These are phyloP conservation scores for Ennomos fuscantarius DNA, from an alignment of 2,888 invertebrate genomes.

Conservation along the genomic window DNA sequence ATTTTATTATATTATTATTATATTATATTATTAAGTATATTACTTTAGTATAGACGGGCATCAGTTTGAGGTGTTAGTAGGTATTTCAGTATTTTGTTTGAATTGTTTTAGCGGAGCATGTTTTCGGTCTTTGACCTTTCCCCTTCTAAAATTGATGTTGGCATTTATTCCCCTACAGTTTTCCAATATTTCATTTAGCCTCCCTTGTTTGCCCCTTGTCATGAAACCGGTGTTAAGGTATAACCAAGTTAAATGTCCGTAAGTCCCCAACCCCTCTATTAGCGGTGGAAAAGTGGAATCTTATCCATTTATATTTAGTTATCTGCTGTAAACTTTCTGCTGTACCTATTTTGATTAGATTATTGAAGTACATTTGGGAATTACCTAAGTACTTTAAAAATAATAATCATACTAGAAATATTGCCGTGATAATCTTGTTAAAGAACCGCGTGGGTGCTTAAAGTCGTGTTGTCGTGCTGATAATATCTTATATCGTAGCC, in stretches of 20 bases:
- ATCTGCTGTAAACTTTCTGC: no score
- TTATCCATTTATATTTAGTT: conserved; percentile 17
- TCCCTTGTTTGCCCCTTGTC: conserved; percentile 38
- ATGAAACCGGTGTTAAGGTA: conserved; percentile 31
- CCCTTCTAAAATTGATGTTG: conserved; percentile 47
- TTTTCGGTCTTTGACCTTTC: conserved; percentile 44
- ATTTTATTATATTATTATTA: no score
- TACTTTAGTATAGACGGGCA: no score
- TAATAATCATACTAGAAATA: no score
- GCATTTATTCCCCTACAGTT: conserved; percentile 48
- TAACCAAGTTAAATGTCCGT: conserved; percentile 29
- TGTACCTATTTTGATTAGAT: no score
- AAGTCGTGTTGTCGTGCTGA: no score
- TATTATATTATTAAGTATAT: no score
- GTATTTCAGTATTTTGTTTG: conserved; percentile 28
- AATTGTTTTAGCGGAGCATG: conserved; percentile 41
- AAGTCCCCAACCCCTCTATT: not conserved
- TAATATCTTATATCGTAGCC: no score
- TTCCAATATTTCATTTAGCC: conserved; percentile 42
- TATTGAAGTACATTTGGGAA: no score
- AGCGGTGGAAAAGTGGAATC: conserved; percentile 8
- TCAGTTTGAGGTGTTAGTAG: not conserved
- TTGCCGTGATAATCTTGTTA: no score
- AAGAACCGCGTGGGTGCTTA: no score
- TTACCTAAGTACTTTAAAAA: no score